Evolutionary conservation across 64 coral and sea anemone genomes (phyloP), one percentile per base, ranked within the genome.

Genomic region (Stylophora pistillata): DNA sequence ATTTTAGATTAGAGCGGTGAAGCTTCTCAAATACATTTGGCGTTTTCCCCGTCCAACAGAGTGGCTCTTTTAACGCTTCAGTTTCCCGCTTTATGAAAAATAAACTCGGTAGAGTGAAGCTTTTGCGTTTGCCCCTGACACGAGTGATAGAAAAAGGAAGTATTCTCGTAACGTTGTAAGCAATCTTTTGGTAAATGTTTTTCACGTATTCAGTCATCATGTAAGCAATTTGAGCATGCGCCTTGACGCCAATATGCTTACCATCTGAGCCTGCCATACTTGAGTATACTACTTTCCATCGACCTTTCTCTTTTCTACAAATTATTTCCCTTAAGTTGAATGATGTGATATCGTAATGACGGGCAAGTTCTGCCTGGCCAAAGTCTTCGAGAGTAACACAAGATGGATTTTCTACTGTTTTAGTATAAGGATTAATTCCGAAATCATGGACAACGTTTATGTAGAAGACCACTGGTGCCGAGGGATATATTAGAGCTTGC

Each of bases 41-140:
- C 27, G 93, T 91, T 59, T 87, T 84, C 65, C 77, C 88, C 53
- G 89, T 87, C 93, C 93, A 95, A 64, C 93, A 95, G 56, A 82
- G 27, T 65, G 93, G 93, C 17, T 62, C 21, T 14, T 47, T 61
- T 23, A 95, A 59, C 3, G 74, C 30, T 28, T 71, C 76, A 4
- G 55, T 88, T 75, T 75, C 33, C 2, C 73, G 12, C 21, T 75
- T 20, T 32, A 75, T 75, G 21, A 75, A 20, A 32, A 75, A 52
- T 20, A 75, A 18, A 0, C 52, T 75, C 17, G 73, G 73, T 0
- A 75, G 52, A 37, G 17, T 53, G 9, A 13, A 17, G 34, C 34
- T 32, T 75, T 21, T 9, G 15, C 12, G 0, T 52, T 1, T 15
- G 17, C 16, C 17, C 10, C 13, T 27, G 12, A 26, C 20, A 27